Evolutionary conservation across 2,888 invertebrate genomes (phyloP).

Genomic region (Julus scanicus): DNA sequence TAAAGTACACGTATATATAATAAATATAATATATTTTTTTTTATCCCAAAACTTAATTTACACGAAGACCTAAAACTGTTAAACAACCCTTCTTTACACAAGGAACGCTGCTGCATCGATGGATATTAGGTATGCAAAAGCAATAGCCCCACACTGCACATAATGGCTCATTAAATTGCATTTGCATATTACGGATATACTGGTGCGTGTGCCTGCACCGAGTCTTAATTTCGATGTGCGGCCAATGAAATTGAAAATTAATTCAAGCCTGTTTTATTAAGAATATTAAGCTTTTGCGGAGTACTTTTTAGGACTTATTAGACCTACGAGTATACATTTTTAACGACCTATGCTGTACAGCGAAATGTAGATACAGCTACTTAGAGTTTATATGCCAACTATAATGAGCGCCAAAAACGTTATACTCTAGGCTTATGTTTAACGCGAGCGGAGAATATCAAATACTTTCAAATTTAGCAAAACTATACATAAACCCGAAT

Average conservation of each 20-base stretch:
- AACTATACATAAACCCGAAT: slow-evolving; percentile 31
- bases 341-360: slow-evolving; percentile 14
- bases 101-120: slow-evolving; percentile 41
- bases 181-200: slow-evolving; percentile 49
- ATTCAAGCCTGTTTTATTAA: slow-evolving; percentile 54
- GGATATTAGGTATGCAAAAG: slow-evolving; percentile 51
- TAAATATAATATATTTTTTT: not conserved
- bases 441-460: slow-evolving; percentile 7
- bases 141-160: slow-evolving; percentile 52
- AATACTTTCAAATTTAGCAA: slow-evolving; percentile 37
- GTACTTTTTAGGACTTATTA: slow-evolving; percentile 40
- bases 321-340: slow-evolving; percentile 40
- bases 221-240: slow-evolving; percentile 40
- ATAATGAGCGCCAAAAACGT: slow-evolving; percentile 23
- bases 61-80: slow-evolving; percentile 49
- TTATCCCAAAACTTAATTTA: slow-evolving; percentile 47
- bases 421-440: not conserved
- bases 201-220: not conserved
- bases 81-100: slow-evolving; percentile 46
- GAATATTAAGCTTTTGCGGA: slow-evolving; percentile 51
- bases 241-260: slow-evolving; percentile 54
- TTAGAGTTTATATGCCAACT: slow-evolving; percentile 36
- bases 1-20: slow-evolving; percentile 6
- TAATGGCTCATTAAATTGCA: slow-evolving; percentile 54
- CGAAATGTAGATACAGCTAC: slow-evolving; percentile 39